phyloP scores from a whole-genome alignment of 1,140 invertebrate species.

The Achroia grisella region DNA sequence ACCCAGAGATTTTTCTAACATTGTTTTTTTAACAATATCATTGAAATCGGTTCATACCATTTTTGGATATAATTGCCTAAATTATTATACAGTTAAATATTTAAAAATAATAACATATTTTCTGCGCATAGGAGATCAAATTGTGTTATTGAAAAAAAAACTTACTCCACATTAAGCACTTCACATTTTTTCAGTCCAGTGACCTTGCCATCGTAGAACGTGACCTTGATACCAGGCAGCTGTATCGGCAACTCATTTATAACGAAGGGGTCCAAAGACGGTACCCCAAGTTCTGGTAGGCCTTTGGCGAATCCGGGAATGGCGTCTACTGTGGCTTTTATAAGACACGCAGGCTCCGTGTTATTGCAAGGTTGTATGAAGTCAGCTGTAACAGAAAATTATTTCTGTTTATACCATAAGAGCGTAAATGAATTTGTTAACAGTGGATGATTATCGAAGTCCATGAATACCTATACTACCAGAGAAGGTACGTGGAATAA shows the following conservation, averaged over 20 bases:
- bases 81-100: too few species aligned
- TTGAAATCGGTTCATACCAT: too few species aligned
- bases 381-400: conserved; percentile 33
- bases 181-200: conserved; percentile 57
- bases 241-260: conserved; percentile 62
- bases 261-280: conserved; percentile 53
- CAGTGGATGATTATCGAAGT: too few species aligned
- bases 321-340: conserved; percentile 54
- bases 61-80: too few species aligned
- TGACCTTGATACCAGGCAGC: conserved; percentile 59
- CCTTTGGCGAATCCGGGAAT: conserved; percentile 59
- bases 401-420: too few species aligned
- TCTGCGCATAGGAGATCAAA: too few species aligned
- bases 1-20: too few species aligned
- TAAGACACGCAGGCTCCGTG: conserved; percentile 48
- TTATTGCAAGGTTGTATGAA: conserved; percentile 60
- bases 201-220: conserved; percentile 56
- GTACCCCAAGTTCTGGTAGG: conserved; percentile 48
- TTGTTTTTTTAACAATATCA: too few species aligned
- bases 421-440: too few species aligned
- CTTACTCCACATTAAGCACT: conserved; percentile 63
- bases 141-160: conserved; percentile 2
- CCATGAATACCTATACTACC: too few species aligned
- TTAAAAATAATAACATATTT: too few species aligned
- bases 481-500: too few species aligned